Evolutionary conservation across 35 echinoderm and acorn worm genomes (phyloP).

Genomic region (Nesometra sesokonis): DNA sequence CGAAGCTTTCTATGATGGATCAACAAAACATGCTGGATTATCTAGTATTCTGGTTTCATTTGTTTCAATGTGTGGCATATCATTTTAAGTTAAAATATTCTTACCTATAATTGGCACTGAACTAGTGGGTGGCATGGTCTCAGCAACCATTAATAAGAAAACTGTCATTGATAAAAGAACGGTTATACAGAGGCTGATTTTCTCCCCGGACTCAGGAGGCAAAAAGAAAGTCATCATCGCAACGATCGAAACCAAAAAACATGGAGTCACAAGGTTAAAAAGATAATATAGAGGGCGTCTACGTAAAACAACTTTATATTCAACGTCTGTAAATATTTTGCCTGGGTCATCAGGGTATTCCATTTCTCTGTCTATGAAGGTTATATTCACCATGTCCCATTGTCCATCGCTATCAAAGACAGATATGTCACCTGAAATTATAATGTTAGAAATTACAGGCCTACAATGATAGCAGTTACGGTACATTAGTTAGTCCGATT

Average conservation of each 20-base stretch:
- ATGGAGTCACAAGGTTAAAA: slow-evolving; percentile 77
- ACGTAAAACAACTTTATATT: slow-evolving; percentile 50
- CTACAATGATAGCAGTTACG: too few species aligned
- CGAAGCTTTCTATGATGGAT: too few species aligned
- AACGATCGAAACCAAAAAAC: slow-evolving; percentile 76
- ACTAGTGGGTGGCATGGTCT: slow-evolving; percentile 91
- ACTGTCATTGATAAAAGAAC: slow-evolving; percentile 79
- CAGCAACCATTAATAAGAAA: slow-evolving; percentile 75
- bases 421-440: slow-evolving; percentile 45
- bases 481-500: too few species aligned
- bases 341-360: slow-evolving; percentile 85
- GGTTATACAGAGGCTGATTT: slow-evolving; percentile 82
- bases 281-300: slow-evolving; percentile 80
- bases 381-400: slow-evolving; percentile 81
- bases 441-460: too few species aligned
- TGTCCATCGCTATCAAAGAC: slow-evolving; percentile 75
- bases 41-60: too few species aligned
- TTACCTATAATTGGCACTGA: slow-evolving; percentile 78
- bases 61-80: neutral
- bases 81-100: neutral
- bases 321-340: slow-evolving; percentile 61
- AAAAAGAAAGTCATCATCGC: slow-evolving; percentile 85
- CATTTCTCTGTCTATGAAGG: neutral
- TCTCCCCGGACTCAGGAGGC: slow-evolving; percentile 85
- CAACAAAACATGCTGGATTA: too few species aligned